Percentiles rank a stretch among this genome's conserved stretches.
Conservation (phyloP, 2,888 invertebrate species). For the Entomobrya multifasciata region DNA sequence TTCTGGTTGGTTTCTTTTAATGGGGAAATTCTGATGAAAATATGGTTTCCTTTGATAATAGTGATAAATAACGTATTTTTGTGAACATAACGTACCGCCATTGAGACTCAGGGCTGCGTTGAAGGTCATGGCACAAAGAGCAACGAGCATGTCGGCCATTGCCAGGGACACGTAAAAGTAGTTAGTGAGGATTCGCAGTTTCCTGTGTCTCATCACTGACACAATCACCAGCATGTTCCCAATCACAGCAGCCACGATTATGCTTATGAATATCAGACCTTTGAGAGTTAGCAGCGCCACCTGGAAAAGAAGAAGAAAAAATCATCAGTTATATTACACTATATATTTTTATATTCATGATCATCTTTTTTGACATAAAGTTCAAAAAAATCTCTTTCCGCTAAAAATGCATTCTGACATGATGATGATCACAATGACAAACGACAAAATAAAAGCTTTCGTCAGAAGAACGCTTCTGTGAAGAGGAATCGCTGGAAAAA, state of each 20-base stretch:
- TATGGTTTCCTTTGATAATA: too few species aligned
- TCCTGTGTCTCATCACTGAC: constrained; percentile 82
- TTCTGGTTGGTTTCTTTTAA: too few species aligned
- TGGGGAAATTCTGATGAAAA: too few species aligned
- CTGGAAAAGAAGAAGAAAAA: constrained; percentile 64
- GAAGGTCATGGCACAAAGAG: constrained; percentile 85
- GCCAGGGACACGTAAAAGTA: constrained; percentile 84
- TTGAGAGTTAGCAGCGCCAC: constrained; percentile 78
- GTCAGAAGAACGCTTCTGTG: too few species aligned
- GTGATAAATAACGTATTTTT: too few species aligned
- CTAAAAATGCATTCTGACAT: background rate
- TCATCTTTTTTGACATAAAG: too few species aligned
- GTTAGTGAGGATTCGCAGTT: constrained; percentile 83
- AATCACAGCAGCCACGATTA: constrained; percentile 78
- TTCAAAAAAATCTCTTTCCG: too few species aligned
- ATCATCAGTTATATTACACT: background rate
- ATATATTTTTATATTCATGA: too few species aligned
- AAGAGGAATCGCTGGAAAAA: background rate
- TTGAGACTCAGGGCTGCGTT: constrained; percentile 93
- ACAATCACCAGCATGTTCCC: constrained; percentile 80
- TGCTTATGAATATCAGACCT: constrained; percentile 79
- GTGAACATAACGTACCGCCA: constrained; percentile 85
- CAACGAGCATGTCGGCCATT: constrained; percentile 83
- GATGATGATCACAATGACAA: too few species aligned
- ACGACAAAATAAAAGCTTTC: too few species aligned